Percentiles rank a stretch among this genome's conserved stretches.
phyloP scores from a whole-genome alignment of 2,113 vertebrate species.

The Neodontobutis hainanensis region DNA sequence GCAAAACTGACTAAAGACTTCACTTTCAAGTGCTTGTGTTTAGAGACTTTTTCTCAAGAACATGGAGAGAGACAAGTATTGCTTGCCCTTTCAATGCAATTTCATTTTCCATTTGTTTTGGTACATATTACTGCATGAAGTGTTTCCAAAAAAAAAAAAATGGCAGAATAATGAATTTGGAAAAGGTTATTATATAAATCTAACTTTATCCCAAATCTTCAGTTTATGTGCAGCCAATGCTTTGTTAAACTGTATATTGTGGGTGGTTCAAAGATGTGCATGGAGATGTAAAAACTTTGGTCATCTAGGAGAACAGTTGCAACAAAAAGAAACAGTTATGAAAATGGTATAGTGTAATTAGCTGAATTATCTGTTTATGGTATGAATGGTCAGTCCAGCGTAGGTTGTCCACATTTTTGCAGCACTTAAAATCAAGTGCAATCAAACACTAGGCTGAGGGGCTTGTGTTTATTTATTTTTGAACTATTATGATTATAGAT shows the following conservation, averaged over 20 bases:
- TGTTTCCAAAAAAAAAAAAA: conserved; percentile 55
- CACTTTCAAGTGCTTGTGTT: conserved; percentile 30
- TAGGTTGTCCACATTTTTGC: conserved; percentile 81
- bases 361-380: not conserved
- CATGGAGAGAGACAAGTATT: conserved; percentile 1
- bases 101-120: conserved; percentile 57
- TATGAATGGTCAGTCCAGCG: conserved; percentile 77
- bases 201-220: too few relatives aligned
- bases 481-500: not conserved
- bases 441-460: conserved; percentile 59
- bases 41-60: conserved; percentile 5
- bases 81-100: conserved; percentile 33
- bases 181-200: too few relatives aligned
- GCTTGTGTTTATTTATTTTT: conserved; percentile 6
- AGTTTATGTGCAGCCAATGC: not conserved
- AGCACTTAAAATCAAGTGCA: conserved; percentile 42
- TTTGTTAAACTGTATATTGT: not conserved
- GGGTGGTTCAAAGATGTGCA: too few relatives aligned
- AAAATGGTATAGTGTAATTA: not conserved
- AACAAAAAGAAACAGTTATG: too few relatives aligned
- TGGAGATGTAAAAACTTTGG: too few relatives aligned
- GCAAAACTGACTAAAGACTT: conserved; percentile 2
- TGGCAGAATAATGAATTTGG: not conserved
- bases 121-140: conserved; percentile 88
- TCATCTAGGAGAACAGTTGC: too few relatives aligned